A percentile compares a stretch with the other conserved stretches of the same genome.
phyloP scores from a whole-genome alignment of 2,797 vertebrate species.

The Melopsittacus undulatus region DNA sequence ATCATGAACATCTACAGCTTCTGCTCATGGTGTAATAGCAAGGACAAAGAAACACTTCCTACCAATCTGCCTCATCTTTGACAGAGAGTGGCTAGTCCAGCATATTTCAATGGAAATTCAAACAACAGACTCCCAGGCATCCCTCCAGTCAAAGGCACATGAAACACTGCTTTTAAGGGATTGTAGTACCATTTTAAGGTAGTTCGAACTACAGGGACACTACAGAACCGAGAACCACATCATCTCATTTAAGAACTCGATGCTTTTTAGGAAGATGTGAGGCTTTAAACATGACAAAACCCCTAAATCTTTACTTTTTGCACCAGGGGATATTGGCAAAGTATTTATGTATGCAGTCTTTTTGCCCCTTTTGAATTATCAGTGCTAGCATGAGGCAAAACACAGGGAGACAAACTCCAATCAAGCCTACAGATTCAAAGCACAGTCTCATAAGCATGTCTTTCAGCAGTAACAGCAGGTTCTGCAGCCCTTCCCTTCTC shows the following conservation, averaged over 20 bases:
- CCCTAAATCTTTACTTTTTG: neutral
- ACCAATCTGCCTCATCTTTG: neutral
- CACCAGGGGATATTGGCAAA: neutral
- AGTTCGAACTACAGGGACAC: neutral
- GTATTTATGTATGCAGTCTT: neutral
- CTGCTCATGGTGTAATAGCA: neutral
- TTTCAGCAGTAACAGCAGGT: neutral
- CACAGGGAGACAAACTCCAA: neutral
- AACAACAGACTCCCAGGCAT: neutral
- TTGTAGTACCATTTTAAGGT: neutral
- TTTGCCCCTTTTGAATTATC: neutral
- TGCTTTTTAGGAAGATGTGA: neutral
- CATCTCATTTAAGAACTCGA: neutral
- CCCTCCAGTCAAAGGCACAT: neutral
- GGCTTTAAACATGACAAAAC: neutral
- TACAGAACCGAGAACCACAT: neutral
- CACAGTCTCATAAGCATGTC: neutral
- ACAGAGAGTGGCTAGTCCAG: neutral
- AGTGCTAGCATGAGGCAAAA: neutral
- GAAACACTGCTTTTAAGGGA: neutral
- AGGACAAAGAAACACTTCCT: conserved; percentile 1
- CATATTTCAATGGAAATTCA: neutral
- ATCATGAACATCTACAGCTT: neutral
- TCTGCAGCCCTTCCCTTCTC: neutral
- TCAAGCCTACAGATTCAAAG: neutral